These are phyloP conservation scores for Temnothorax longispinosus DNA, from an alignment of 1,140 invertebrate species.

Conservation along the genomic window DNA sequence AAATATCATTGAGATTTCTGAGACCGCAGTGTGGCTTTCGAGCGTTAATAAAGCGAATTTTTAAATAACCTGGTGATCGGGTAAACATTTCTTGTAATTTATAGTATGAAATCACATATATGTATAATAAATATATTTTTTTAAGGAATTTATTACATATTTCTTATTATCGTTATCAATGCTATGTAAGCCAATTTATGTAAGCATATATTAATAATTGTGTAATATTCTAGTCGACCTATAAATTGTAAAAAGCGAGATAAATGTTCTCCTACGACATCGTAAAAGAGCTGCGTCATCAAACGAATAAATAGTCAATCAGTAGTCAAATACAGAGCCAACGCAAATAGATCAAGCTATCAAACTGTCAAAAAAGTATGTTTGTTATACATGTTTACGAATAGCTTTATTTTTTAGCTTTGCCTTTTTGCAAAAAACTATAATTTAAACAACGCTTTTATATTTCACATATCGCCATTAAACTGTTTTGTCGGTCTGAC, in stretches of 20 bases:
- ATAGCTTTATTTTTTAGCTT: background rate
- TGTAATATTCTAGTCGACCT: background rate
- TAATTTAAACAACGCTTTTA: constrained; percentile 50
- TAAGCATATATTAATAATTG: background rate
- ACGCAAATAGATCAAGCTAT: background rate
- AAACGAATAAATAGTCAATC: background rate
- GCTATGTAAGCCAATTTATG: background rate
- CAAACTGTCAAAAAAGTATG: constrained; percentile 15
- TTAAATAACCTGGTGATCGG: background rate
- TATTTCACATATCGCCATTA: background rate
- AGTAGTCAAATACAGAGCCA: background rate
- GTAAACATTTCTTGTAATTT: background rate
- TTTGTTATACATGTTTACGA: constrained; percentile 37
- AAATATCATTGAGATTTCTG: no score
- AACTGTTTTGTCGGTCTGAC: background rate
- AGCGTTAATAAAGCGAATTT: background rate
- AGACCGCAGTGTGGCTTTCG: no score
- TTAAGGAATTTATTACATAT: background rate
- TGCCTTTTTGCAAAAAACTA: constrained; percentile 5
- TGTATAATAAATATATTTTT: background rate
- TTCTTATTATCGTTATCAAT: background rate
- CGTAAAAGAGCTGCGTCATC: background rate
- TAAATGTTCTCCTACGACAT: background rate
- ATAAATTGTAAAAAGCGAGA: background rate
- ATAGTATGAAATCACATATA: background rate